Base-by-base conservation (phyloP, 2,113 vertebrate species). In the Astatotilapia flaviijosephi region DNA sequence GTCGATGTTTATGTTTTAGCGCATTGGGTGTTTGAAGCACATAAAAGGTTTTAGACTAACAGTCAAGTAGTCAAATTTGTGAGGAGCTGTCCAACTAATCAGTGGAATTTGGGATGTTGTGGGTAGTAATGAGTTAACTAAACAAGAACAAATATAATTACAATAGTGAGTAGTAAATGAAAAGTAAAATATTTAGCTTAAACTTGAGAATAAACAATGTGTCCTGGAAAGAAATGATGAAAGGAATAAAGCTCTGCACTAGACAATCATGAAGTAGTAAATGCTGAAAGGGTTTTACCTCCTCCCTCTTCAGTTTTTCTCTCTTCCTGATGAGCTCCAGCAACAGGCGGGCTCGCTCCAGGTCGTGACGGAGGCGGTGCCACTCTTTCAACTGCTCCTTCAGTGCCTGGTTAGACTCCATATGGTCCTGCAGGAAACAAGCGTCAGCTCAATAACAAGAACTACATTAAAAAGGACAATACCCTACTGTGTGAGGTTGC, bases 271-370 rank as follows among this genome's bases (percentile, higher is more conserved):
- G 6, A 49, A 31, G 70, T 9, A 77, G 73, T 51, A 77, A 51
- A 9, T 31, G 17, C 4, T 77, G 6, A 49, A 55, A 35, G 12
- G 56, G 33, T 26, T 47, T 9, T 94, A 99, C 99, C 98, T 99
- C 97, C 89, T 99, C 99, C 79, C 98, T 97, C 95, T 99, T 99
- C 86, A 99, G 97, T 91, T 99, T 99, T 94, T 99, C 99, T n/a
- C 99, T 96, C 92, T 99, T 99, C 84, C 99, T 97, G 94, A 99
- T 98, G 45, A 99, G 98, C 94, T 99, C 99, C 35, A 99, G 97
- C 85, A 99, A 95, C 62, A 99, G 95, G 6, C 98, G 97, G 0
- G 98, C 98, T 28, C 98, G 96, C 93, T 99, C 99, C 87, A 99
- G 97, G 94, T 99, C 98, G 0, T 99, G 99, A 7, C 99, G 97